phyloP scores from a whole-genome alignment of 2,113 vertebrate species.

The Indri indri region DNA sequence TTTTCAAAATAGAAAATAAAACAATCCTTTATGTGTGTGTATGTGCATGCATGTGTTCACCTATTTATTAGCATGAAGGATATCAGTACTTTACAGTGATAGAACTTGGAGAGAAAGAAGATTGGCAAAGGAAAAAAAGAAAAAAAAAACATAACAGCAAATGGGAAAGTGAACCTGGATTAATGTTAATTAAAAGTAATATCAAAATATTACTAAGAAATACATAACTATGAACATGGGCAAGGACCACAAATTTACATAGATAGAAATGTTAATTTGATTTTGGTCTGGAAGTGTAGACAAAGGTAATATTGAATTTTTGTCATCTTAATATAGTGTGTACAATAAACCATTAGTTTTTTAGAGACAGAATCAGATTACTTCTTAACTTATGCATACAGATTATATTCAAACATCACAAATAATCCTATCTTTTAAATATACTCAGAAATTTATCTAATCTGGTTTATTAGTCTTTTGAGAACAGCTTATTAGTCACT shows the following conservation, averaged over 20 bases:
- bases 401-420: background rate
- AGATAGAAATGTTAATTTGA: background rate
- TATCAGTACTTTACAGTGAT: background rate
- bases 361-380: background rate
- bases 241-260: background rate
- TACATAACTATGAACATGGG: background rate
- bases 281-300: background rate
- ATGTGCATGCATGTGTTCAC: fast-evolving
- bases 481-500: background rate
- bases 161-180: background rate
- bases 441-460: background rate
- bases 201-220: background rate
- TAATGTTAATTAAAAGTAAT: background rate
- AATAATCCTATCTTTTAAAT: background rate
- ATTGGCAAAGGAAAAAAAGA: background rate
- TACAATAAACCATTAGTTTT: background rate
- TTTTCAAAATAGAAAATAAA: background rate
- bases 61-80: fast-evolving
- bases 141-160: background rate
- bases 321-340: background rate
- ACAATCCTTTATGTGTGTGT: background rate
- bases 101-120: background rate
- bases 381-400: background rate
- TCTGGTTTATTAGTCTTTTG: background rate
- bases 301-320: background rate